Percentiles rank a stretch among this genome's conserved stretches.
Conservation (phyloP, 2,797 vertebrate genomes). For the Eulemur albifrons region DNA sequence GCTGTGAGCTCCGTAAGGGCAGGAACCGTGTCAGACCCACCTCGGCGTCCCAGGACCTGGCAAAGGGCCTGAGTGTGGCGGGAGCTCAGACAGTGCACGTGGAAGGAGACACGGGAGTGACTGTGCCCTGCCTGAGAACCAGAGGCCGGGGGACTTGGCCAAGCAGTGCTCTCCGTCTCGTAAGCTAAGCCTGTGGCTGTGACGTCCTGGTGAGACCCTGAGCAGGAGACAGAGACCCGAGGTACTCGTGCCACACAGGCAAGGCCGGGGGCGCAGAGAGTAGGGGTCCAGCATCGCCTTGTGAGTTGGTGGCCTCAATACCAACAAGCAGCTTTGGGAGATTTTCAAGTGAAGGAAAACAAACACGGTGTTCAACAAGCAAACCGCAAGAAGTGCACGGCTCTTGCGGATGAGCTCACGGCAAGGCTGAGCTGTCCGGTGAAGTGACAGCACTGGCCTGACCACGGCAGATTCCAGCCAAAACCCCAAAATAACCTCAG, state of each 20-base stretch:
- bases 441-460: slow-evolving; percentile 56
- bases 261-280: neutral
- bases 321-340: neutral
- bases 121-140: neutral
- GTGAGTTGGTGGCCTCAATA: neutral
- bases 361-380: neutral
- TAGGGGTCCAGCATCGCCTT: neutral
- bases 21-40: neutral
- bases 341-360: neutral
- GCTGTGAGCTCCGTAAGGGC: neutral
- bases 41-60: neutral
- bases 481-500: slow-evolving; percentile 77
- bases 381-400: neutral
- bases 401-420: neutral
- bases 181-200: neutral
- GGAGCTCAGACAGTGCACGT: neutral
- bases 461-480: slow-evolving; percentile 50
- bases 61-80: neutral
- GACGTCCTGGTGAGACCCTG: neutral
- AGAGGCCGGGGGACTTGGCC: neutral
- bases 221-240: neutral
- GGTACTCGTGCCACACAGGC: fast-evolving
- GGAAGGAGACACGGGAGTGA: neutral
- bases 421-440: slow-evolving; percentile 56
- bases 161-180: fast-evolving